Evolutionary conservation across 2,888 invertebrate species (phyloP).

Genomic region (Frankliniella intonsa): DNA sequence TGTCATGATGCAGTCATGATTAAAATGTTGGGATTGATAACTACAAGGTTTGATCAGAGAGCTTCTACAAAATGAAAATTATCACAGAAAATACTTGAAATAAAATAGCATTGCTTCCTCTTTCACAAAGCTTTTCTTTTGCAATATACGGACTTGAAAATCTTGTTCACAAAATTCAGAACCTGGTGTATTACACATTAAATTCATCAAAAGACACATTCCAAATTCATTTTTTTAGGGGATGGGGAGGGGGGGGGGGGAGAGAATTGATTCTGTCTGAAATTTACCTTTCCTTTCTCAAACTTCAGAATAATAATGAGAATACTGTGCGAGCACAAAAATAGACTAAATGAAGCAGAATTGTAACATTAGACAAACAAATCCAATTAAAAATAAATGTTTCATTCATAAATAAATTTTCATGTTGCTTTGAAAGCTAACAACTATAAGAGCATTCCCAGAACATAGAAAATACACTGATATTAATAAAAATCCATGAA

Average conservation of each 20-base stretch:
- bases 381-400: background rate
- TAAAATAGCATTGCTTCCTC: background rate
- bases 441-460: conserved; percentile 14
- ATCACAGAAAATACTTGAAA: conserved; percentile 24
- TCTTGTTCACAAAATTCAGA: background rate
- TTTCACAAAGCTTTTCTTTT: background rate
- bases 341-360: conserved; percentile 22
- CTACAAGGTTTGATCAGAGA: conserved; percentile 20
- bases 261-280: background rate
- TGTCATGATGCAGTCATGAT: conserved; percentile 25
- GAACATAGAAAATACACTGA: conserved; percentile 21
- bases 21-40: conserved; percentile 23
- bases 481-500: conserved; percentile 12
- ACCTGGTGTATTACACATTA: background rate
- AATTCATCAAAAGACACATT: background rate
- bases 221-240: background rate
- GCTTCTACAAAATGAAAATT: conserved; percentile 21
- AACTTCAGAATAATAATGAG: conserved; percentile 6
- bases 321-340: background rate
- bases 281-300: background rate
- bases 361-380: background rate
- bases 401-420: background rate
- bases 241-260: too few species aligned
- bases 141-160: background rate
- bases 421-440: conserved; percentile 15